A percentile compares a stretch with the other conserved stretches of the same genome.
Conservation (phyloP, 2,113 vertebrate genomes). For the Catharus fuscescens region DNA sequence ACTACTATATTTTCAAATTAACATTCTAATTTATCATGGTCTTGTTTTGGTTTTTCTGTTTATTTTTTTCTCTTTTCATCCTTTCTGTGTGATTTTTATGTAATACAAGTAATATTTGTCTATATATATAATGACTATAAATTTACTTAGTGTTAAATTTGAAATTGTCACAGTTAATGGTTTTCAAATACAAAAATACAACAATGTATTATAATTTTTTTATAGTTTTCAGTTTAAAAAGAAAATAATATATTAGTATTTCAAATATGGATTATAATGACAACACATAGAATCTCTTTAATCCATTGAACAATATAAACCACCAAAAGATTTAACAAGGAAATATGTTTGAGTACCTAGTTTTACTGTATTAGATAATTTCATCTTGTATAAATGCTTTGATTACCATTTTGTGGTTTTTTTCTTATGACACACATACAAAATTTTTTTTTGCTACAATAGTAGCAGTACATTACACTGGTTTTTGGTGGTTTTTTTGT, state of each 20-base stretch:
- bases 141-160: neutral
- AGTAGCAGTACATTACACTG: neutral
- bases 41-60: neutral
- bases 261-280: neutral
- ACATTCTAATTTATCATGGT: neutral
- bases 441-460: neutral
- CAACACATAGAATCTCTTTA: neutral
- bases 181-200: neutral
- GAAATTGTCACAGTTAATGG: neutral
- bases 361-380: neutral
- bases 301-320: neutral
- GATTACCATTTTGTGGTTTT: neutral
- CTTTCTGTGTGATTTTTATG: neutral
- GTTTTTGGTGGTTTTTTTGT: neutral
- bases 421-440: neutral
- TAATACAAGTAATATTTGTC: neutral
- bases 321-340: neutral
- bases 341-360: neutral
- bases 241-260: neutral
- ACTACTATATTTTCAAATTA: neutral
- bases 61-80: neutral
- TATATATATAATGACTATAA: neutral
- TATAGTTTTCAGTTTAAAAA: neutral
- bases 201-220: neutral
- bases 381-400: neutral